Evolutionary conservation across 1,140 invertebrate genomes (phyloP).

Genomic region (Heliconius nattereri): DNA sequence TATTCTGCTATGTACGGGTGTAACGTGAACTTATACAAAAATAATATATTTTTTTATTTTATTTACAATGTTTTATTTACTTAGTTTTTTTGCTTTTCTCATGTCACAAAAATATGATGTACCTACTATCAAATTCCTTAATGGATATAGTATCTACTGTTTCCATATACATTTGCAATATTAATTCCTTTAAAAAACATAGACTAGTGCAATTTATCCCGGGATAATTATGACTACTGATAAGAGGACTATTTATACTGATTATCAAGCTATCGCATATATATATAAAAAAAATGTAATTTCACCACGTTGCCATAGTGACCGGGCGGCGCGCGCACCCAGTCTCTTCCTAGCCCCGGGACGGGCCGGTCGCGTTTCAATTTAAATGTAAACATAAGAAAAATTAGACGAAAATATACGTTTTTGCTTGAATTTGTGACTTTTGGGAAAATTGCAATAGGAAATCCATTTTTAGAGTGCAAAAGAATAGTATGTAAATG

Average conservation of each 20-base stretch:
- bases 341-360: conserved; percentile 53
- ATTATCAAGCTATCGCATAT: background rate
- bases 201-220: background rate
- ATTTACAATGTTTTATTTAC: no score
- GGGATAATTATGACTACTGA: background rate
- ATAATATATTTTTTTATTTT: no score
- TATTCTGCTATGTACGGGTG: no score
- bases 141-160: background rate
- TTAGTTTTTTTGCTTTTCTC: no score
- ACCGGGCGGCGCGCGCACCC: conserved; percentile 68
- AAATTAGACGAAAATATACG: background rate
- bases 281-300: conserved; percentile 11
- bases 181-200: background rate
- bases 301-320: conserved; percentile 54
- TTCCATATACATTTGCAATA: background rate
- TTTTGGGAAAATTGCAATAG: background rate
- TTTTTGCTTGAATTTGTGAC: background rate
- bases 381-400: conserved; percentile 45
- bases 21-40: no score
- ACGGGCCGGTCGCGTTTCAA: conserved; percentile 49
- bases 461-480: background rate
- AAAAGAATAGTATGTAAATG: conserved; percentile 42
- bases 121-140: background rate
- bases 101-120: no score
- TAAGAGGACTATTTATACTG: background rate